Percentiles rank a stretch among this genome's conserved stretches.
These are phyloP conservation scores for Scaptomyza parva DNA, from an alignment of 2,888 invertebrate genomes.

Conservation along the genomic window DNA sequence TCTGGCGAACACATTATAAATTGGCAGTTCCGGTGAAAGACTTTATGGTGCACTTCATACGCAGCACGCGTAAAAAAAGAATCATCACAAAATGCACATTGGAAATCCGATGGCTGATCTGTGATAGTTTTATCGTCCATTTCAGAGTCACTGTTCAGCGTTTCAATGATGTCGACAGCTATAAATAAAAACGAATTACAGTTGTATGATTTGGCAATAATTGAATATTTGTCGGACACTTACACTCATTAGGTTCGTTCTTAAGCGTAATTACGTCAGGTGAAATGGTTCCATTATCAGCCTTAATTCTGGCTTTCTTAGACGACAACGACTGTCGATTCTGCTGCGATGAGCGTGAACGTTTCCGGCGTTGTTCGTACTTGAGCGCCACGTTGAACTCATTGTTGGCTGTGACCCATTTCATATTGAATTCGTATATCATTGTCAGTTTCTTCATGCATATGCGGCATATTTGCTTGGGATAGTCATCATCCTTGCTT, in stretches of 20 bases:
- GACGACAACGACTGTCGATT: not conserved
- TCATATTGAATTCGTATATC: conserved; percentile 72
- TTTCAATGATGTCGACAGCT: conserved; percentile 29
- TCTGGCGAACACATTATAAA: conserved; percentile 24
- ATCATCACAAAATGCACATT: conserved; percentile 44
- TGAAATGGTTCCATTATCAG: not conserved
- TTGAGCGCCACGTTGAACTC: conserved; percentile 73
- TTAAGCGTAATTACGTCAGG: conserved; percentile 21
- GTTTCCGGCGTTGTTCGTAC: conserved; percentile 57
- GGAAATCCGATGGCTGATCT: conserved; percentile 10
- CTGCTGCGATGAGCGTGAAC: conserved; percentile 17
- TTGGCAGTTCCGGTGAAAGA: conserved; percentile 37
- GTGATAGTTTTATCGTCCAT: not conserved
- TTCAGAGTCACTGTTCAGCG: conserved; percentile 9
- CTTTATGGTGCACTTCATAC: conserved; percentile 43
- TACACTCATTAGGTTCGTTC: conserved; percentile 35
- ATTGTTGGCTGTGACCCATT: conserved; percentile 65
- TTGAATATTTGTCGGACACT: not conserved
- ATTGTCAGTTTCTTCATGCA: conserved; percentile 74
- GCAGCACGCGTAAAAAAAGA: conserved; percentile 52
- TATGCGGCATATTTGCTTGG: conserved; percentile 75
- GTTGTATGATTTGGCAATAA: not conserved
- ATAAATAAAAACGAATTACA: not conserved
- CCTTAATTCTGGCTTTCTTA: not conserved
- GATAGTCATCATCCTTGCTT: conserved; percentile 63